Evolutionary conservation across 1,140 invertebrate genomes (phyloP).

Genomic region (Hormaphis cornu): DNA sequence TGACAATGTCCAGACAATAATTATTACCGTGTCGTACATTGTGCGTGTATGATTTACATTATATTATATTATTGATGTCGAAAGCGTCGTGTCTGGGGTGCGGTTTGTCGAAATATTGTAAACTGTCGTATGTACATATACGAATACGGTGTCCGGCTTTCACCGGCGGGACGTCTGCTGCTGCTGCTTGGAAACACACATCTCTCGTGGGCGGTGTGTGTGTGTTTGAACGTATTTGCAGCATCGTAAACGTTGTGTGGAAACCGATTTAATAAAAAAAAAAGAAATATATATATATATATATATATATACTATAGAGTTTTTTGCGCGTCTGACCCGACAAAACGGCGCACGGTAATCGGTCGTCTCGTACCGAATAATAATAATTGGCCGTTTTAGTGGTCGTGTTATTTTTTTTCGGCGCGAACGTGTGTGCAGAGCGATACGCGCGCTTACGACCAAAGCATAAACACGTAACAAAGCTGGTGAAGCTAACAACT

Average conservation of each 20-base stretch:
- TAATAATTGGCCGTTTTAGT: no score
- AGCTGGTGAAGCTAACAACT: no score
- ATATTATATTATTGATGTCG: conserved; percentile 26
- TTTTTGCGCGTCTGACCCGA: neutral
- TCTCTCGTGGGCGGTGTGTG: conserved; percentile 20
- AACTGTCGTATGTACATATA: neutral
- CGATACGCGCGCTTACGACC: no score
- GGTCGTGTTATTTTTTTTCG: no score
- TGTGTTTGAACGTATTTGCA: no score
- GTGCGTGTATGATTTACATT: no score
- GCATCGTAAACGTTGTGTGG: neutral
- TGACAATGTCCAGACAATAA: conserved; percentile 28
- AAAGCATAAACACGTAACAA: no score
- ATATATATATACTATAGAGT: neutral
- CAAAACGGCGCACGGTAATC: neutral
- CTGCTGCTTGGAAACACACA: neutral
- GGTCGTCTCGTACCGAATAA: no score
- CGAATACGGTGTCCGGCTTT: conserved; percentile 9
- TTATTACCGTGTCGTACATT: neutral
- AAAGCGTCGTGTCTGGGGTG: conserved; percentile 23
- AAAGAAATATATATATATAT: neutral
- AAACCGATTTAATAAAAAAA: neutral
- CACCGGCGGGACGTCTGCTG: conserved; percentile 14
- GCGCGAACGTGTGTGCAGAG: no score
- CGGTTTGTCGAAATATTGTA: conserved; percentile 27